These are phyloP conservation scores for Idaea dimidiata DNA, from an alignment of 2,888 invertebrate species.

Conservation along the genomic window DNA sequence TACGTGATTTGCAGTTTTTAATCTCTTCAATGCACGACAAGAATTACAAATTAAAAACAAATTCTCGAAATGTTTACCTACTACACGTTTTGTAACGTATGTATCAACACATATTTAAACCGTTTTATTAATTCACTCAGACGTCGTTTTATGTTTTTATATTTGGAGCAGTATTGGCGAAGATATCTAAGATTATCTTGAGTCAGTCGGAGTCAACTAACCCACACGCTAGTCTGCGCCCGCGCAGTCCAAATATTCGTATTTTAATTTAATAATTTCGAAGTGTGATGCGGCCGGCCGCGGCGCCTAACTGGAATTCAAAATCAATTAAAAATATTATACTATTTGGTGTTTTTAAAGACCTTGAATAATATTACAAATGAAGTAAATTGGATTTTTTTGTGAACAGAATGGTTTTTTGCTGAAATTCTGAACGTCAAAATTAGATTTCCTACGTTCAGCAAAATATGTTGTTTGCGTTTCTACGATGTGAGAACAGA, in stretches of 20 bases:
- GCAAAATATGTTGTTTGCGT: not conserved
- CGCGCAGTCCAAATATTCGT: conserved; percentile 7
- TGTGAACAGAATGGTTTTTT: not conserved
- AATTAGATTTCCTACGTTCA: not conserved
- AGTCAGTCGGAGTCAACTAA: conserved; percentile 29
- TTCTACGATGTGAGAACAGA: not conserved
- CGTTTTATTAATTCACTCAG: not conserved
- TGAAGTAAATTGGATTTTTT: not conserved
- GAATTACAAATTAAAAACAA: too few species aligned
- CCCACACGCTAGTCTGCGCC: conserved; percentile 14
- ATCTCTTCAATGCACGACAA: too few species aligned
- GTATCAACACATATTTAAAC: conserved; percentile 19
- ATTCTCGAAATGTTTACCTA: not conserved
- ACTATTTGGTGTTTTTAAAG: not conserved
- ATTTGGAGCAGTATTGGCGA: conserved; percentile 12
- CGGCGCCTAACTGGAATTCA: not conserved
- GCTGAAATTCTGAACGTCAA: not conserved
- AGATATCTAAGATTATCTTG: conserved; percentile 28
- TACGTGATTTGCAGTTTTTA: too few species aligned
- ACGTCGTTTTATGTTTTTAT: conserved; percentile 9
- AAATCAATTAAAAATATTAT: not conserved
- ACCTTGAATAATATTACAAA: conserved; percentile 3
- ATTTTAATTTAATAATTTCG: not conserved
- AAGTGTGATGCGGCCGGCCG: not conserved
- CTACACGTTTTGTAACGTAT: conserved; percentile 40